These are phyloP conservation scores for Agelas oroides DNA, from an alignment of 37 sponge, comb jelly and placozoan species.

Conservation along the genomic window DNA sequence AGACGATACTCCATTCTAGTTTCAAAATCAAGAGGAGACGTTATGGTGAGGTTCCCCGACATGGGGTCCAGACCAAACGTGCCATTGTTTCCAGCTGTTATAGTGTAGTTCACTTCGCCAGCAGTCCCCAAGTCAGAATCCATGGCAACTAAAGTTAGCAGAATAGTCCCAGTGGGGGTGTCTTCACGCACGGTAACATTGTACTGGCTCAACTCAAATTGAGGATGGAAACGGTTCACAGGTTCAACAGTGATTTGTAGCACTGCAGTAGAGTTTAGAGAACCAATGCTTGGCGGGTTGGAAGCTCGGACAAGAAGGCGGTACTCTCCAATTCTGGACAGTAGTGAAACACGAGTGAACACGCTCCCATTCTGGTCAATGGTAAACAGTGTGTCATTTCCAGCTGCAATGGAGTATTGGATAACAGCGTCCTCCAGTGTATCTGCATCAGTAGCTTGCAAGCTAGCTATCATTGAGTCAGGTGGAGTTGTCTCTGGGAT, in stretches of 20 bases:
- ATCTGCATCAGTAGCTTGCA: conserved; percentile 58
- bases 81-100: conserved; percentile 16
- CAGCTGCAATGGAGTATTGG: conserved; percentile 40
- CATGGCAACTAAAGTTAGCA: conserved; percentile 45
- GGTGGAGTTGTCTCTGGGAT: conserved; percentile 46
- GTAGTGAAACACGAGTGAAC: not conserved
- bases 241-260: conserved; percentile 45
- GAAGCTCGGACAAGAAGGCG: conserved; percentile 11
- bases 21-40: conserved; percentile 57
- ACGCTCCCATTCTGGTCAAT: conserved; percentile 36
- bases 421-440: conserved; percentile 39
- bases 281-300: conserved; percentile 24
- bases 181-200: conserved; percentile 34
- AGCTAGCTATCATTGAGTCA: not conserved
- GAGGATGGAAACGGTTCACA: conserved; percentile 79
- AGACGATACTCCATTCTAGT: not conserved
- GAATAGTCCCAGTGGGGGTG: not conserved
- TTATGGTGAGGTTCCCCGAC: conserved; percentile 45
- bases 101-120: conserved; percentile 20
- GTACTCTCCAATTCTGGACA: conserved; percentile 11
- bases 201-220: conserved; percentile 33
- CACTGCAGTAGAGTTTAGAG: conserved; percentile 24
- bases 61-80: conserved; percentile 38
- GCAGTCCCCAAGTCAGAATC: conserved; percentile 54
- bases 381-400: conserved; percentile 19